Conservation (phyloP, 2,113 vertebrate genomes). For the Ammodytes dubius region DNA sequence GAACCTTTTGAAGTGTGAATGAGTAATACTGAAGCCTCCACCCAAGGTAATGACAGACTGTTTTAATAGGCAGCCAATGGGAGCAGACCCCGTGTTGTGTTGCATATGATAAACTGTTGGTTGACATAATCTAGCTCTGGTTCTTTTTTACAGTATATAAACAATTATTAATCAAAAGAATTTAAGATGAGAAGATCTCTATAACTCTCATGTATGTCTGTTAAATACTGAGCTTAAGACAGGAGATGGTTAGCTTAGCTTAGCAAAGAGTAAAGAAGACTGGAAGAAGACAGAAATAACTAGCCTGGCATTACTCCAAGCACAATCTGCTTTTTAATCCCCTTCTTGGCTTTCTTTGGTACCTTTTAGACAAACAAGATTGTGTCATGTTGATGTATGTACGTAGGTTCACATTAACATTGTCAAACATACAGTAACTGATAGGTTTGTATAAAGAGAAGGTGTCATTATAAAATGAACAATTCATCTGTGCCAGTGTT, state of each 20-base stretch:
- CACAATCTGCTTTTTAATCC: too few relatives aligned
- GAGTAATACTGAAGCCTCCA: background rate
- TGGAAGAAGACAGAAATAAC: background rate
- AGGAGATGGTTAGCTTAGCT: background rate
- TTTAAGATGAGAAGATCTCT: background rate
- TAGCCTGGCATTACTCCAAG: background rate
- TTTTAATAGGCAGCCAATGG: conserved; percentile 1
- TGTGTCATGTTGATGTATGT: too few relatives aligned
- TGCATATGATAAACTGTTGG: background rate
- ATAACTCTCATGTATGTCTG: background rate
- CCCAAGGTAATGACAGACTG: conserved; percentile 9
- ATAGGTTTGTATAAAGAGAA: background rate
- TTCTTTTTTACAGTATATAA: background rate
- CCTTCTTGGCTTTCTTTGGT: too few relatives aligned
- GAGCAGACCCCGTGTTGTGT: background rate
- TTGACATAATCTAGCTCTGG: background rate
- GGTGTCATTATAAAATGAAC: background rate
- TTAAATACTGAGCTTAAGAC: too few relatives aligned
- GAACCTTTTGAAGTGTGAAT: background rate
- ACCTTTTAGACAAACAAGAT: too few relatives aligned
- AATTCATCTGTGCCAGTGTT: background rate
- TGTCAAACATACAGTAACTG: background rate
- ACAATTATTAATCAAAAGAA: too few relatives aligned
- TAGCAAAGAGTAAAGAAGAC: background rate
- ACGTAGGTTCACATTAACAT: too few relatives aligned